Evolutionary conservation across 92 coral and sea anemone genomes (phyloP).

Genomic region (Paragorgia papillata): DNA sequence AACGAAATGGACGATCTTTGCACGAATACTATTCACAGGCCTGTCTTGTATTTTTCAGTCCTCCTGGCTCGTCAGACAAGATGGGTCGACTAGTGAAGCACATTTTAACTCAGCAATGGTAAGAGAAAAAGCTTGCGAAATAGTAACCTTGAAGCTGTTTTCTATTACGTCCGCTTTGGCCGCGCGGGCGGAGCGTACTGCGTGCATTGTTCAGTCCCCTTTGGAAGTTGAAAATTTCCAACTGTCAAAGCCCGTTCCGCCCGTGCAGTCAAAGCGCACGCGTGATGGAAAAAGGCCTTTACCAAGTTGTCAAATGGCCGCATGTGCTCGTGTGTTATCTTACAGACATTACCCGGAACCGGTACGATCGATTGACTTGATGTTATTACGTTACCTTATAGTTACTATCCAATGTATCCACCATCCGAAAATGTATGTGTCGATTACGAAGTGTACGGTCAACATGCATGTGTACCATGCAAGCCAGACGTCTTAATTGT

Average conservation of each 20-base stretch:
- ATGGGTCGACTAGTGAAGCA: slow-evolving; percentile 92
- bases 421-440: slow-evolving; percentile 90
- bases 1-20: too few relatives aligned
- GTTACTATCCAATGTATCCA: slow-evolving; percentile 91
- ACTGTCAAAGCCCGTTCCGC: background rate
- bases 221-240: too few relatives aligned
- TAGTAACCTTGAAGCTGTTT: background rate
- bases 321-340: too few relatives aligned
- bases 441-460: slow-evolving; percentile 79
- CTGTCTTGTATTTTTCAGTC: slow-evolving; percentile 55
- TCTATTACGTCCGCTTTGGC: too few relatives aligned
- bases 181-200: too few relatives aligned
- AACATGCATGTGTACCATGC: slow-evolving; percentile 74
- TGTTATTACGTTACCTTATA: slow-evolving; percentile 12
- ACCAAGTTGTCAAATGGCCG: too few relatives aligned
- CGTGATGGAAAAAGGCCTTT: too few relatives aligned
- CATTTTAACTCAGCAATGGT: slow-evolving; percentile 89
- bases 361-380: too few relatives aligned
- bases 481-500: slow-evolving; percentile 88
- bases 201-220: too few relatives aligned
- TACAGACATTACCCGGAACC: too few relatives aligned
- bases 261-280: background rate
- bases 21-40: too few relatives aligned
- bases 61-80: slow-evolving; percentile 96
- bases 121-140: background rate